Evolutionary conservation across 2,888 invertebrate species (phyloP).

Genomic region (Amorpha juglandis): DNA sequence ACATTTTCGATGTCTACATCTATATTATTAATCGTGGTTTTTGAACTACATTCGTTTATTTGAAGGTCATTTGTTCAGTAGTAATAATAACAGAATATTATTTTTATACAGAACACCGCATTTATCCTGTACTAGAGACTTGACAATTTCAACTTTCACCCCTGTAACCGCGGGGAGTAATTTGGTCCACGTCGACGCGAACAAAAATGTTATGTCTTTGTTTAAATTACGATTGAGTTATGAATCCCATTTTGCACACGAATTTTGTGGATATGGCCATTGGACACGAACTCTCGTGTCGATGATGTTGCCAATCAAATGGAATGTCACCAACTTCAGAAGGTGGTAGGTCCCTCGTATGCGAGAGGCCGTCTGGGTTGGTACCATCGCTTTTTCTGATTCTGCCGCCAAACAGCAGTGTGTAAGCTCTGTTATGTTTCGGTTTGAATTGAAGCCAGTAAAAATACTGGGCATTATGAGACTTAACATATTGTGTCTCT

Average conservation of each 20-base stretch:
- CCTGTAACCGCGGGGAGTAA: slow-evolving; percentile 11
- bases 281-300: too few relatives aligned
- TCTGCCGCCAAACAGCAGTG: too few relatives aligned
- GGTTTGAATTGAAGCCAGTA: too few relatives aligned
- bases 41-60: not conserved
- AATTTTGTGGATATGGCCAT: too few relatives aligned
- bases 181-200: slow-evolving; percentile 5
- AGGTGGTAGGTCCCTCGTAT: too few relatives aligned
- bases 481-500: too few relatives aligned
- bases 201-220: slow-evolving; percentile 22
- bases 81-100: not conserved
- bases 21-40: not conserved
- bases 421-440: too few relatives aligned
- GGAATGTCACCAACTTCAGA: too few relatives aligned
- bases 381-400: too few relatives aligned
- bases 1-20: not conserved
- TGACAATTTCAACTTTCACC: slow-evolving; percentile 12
- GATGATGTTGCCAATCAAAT: not conserved
- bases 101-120: slow-evolving; percentile 7
- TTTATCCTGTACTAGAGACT: not conserved
- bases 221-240: slow-evolving; percentile 19
- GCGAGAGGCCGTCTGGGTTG: too few relatives aligned
- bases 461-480: too few relatives aligned
- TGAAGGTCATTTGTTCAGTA: not conserved
- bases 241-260: not conserved